These are phyloP conservation scores for Neopipo cinnamomea DNA, from an alignment of 2,113 vertebrate species.

Conservation along the genomic window DNA sequence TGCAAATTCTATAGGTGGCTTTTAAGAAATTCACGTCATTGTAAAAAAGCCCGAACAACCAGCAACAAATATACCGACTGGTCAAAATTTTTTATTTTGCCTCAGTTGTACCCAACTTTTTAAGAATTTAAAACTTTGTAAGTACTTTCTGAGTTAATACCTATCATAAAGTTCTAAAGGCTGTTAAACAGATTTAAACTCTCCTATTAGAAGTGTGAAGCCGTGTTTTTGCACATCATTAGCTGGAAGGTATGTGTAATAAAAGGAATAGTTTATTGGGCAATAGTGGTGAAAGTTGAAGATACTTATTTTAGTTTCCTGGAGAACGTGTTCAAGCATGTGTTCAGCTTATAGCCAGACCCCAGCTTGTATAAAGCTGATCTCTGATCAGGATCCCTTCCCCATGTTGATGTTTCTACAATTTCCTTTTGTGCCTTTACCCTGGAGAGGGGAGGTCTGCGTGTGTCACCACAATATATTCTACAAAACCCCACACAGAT, in stretches of 20 bases:
- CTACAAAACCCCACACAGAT: rapidly evolving
- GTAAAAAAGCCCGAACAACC: background rate
- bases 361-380: background rate
- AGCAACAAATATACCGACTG: background rate
- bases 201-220: conserved; percentile 42
- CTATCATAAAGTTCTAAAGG: conserved; percentile 54
- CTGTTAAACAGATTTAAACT: conserved; percentile 58
- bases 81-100: background rate
- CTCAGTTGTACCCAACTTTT: background rate
- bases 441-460: rapidly evolving
- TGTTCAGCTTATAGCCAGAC: background rate
- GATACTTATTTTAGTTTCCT: background rate
- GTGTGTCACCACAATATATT: background rate
- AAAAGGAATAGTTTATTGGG: conserved; percentile 43
- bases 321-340: background rate
- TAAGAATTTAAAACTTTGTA: conserved; percentile 11
- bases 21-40: background rate
- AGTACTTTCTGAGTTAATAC: conserved; percentile 50
- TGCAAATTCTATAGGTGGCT: background rate
- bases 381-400: background rate
- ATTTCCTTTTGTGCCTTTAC: background rate
- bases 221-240: conserved; percentile 47
- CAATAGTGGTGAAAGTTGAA: conserved; percentile 21
- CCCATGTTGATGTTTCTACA: background rate
- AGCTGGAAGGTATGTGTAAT: conserved; percentile 43